These are phyloP conservation scores for Uropetala carovei DNA, from an alignment of 2,888 invertebrate species.

Conservation along the genomic window DNA sequence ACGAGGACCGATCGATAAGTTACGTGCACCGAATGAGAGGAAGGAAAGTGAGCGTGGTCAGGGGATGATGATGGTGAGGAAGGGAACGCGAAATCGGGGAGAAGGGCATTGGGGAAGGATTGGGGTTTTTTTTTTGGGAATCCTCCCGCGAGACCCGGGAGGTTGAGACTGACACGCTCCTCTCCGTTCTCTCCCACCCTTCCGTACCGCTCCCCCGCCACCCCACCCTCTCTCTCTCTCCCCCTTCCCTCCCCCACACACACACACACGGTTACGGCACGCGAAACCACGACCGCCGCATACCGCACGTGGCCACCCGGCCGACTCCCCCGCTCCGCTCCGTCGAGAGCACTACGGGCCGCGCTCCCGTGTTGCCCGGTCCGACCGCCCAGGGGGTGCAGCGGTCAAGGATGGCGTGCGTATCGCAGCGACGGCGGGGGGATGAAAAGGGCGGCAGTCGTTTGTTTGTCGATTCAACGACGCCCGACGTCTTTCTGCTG, in stretches of 20 bases:
- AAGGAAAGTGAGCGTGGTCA: constrained; percentile 58
- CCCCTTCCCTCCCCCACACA: no score
- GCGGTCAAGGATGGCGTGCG: constrained; percentile 53
- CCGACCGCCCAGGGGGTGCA: constrained; percentile 47
- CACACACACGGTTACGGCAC: not conserved
- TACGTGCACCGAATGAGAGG: constrained; percentile 30
- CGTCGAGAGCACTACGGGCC: not conserved
- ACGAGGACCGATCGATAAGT: not conserved
- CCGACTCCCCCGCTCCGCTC: constrained; percentile 33
- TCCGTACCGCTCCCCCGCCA: not conserved
- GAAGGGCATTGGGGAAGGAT: not conserved
- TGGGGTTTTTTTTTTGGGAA: not conserved
- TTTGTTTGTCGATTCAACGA: constrained; percentile 19
- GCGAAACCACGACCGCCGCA: constrained; percentile 45
- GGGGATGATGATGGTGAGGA: constrained; percentile 16
- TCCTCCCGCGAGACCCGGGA: constrained; percentile 22
- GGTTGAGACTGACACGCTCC: not conserved
- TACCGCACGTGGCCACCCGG: constrained; percentile 48
- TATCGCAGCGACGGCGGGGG: constrained; percentile 41
- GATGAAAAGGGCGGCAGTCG: not conserved
- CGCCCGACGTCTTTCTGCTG: constrained; percentile 56
- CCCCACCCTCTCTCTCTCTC: no score
- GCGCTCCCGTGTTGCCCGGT: not conserved
- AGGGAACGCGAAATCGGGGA: not conserved
- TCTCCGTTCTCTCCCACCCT: not conserved